phyloP scores from a whole-genome alignment of 2,797 vertebrate genomes.

The Paguma larvata region DNA sequence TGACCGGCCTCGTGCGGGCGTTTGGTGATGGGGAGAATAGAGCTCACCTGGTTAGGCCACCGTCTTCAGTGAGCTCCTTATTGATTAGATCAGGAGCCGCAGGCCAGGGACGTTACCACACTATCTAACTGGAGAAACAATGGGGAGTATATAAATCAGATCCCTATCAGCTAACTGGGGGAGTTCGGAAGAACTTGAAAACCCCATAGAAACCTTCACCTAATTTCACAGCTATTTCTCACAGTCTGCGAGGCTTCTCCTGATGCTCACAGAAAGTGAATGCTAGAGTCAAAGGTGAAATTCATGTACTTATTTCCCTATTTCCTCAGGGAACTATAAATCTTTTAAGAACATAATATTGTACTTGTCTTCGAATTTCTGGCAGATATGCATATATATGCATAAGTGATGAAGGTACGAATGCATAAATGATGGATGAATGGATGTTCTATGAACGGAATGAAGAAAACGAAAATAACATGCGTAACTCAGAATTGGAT shows the following conservation, averaged over 20 bases:
- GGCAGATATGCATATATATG: neutral
- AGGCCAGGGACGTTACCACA: neutral
- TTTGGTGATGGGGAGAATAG: neutral
- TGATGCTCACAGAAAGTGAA: neutral
- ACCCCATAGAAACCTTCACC: neutral
- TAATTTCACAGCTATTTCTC: neutral
- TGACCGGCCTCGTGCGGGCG: rapidly evolving
- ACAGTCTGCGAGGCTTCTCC: neutral
- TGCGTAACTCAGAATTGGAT: neutral
- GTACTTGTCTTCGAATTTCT: neutral
- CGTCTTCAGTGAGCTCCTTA: neutral
- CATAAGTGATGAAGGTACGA: neutral
- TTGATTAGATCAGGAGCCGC: neutral
- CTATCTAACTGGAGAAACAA: neutral
- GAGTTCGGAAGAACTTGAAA: neutral
- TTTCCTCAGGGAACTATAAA: neutral
- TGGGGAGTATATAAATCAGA: neutral
- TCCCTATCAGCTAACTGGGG: neutral
- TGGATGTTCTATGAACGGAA: neutral
- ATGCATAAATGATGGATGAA: neutral
- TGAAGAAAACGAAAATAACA: slow-evolving; percentile 20
- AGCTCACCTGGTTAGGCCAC: rapidly evolving
- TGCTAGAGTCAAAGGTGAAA: neutral
- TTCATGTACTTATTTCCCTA: neutral
- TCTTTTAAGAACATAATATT: neutral